Base-by-base conservation (phyloP, 1,140 invertebrate genomes). In the Cephus cinctus region DNA sequence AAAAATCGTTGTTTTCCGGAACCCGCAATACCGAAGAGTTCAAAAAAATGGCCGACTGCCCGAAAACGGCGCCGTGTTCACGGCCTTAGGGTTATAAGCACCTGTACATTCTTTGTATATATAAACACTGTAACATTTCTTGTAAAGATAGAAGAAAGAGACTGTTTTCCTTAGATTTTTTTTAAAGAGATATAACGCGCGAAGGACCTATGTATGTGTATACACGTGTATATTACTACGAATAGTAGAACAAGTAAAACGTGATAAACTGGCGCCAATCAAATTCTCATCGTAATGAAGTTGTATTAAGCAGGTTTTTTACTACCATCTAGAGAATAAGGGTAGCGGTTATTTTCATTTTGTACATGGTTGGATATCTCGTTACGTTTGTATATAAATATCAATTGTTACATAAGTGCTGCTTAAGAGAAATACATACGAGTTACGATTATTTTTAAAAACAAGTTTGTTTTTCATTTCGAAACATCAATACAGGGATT, bases 271-370 rank as follows among this genome's bases (percentile, higher is more conserved):
- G 27, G 50, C 47, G 50, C 43, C 41, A 47, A 47, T 32, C 25
- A 27, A 6, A 27, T 27, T n/a, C 6, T n/a, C 6, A 27, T 27
- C 25, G 25, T 8, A n/a, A 27, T n/a, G n/a, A 27, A 6, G 6
- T 52, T 56, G 39, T 50, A 54, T 42, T 47, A 51, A 44, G 54
- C 35, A 50, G n/a, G n/a, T 60, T 65, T 65, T 69, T 64, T 69
- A 60, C 55, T 35, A 48, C 47, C 21, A 40, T 11, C 39, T n/a
- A n/a, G n/a, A n/a, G n/a, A 35, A 54, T 59, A 58, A 59, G 51
- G 51, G 54, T 61, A 61, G 55, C 53, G 47, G 35, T 62, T 57
- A 59, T 25, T 58, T 52, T 47, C 59, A 65, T 69, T 64, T 50
- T 43, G 41, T 42, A 51, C 30, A 51, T 45, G 42, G 31, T 38